Conservation (phyloP, 2,113 vertebrate species). For the Calyptomena viridis region DNA sequence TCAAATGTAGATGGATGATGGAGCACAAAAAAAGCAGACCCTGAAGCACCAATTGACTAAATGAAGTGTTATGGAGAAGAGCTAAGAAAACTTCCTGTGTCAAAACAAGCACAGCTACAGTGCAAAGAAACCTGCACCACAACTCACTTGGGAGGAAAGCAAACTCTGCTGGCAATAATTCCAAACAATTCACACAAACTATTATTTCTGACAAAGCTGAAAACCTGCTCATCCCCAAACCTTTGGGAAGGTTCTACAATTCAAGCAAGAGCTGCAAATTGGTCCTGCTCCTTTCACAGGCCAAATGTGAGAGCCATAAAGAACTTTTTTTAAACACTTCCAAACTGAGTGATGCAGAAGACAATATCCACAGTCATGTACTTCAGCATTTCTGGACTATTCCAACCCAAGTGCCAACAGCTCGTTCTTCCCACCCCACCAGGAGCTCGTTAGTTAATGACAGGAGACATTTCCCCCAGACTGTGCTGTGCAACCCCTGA, state of each 20-base stretch:
- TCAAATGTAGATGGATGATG: not conserved
- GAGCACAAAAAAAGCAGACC: not conserved
- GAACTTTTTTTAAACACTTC: not conserved
- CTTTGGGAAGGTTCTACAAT: not conserved
- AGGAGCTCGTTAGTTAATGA: not conserved
- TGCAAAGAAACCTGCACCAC: not conserved
- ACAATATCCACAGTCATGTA: too few species aligned
- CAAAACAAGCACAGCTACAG: not conserved
- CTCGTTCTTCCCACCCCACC: not conserved
- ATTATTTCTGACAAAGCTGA: not conserved
- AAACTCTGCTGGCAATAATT: not conserved
- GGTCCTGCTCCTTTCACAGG: not conserved
- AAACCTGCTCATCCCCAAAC: not conserved
- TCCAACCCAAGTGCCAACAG: not conserved
- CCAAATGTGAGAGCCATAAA: not conserved
- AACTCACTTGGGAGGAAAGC: not conserved
- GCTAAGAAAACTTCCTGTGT: not conserved
- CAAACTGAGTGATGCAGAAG: not conserved
- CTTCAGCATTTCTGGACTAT: not conserved
- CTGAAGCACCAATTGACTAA: not conserved
- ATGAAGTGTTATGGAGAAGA: not conserved
- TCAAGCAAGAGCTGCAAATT: not conserved
- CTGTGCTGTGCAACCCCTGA: not conserved
- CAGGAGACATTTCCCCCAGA: not conserved
- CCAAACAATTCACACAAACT: not conserved